Evolutionary conservation across 2,888 invertebrate species (phyloP).

Genomic region (Tachina fera): DNA sequence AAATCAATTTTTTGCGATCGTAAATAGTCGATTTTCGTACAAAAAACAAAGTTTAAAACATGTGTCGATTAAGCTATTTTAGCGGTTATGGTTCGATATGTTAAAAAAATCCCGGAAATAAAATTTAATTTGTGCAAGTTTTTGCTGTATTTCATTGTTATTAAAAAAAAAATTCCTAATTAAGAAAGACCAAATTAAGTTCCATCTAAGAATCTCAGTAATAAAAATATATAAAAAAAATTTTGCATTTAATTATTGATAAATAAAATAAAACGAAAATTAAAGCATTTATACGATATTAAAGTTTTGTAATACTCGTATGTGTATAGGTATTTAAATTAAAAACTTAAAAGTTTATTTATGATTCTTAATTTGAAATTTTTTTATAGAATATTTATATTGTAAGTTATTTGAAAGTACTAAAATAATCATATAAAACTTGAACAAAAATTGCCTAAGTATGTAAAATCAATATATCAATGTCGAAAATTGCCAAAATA

Average conservation of each 20-base stretch:
- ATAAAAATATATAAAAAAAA: conserved; percentile 16
- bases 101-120: too few relatives aligned
- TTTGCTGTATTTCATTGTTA: conserved; percentile 34
- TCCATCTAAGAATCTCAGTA: conserved; percentile 64
- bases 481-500: conserved; percentile 64
- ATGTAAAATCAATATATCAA: conserved; percentile 61
- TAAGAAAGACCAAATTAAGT: conserved; percentile 66
- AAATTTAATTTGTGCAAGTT: background rate
- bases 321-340: conserved; percentile 19
- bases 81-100: too few relatives aligned
- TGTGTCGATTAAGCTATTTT: too few relatives aligned
- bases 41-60: too few relatives aligned
- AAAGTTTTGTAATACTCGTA: conserved; percentile 33
- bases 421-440: conserved; percentile 36
- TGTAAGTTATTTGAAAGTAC: conserved; percentile 38
- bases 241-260: conserved; percentile 51
- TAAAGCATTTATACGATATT: conserved; percentile 45
- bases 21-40: too few relatives aligned
- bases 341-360: conserved; percentile 33
- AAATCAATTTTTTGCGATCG: too few relatives aligned
- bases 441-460: conserved; percentile 37
- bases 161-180: conserved; percentile 59
- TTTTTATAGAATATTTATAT: background rate
- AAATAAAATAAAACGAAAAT: conserved; percentile 19
- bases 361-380: conserved; percentile 28